Evolutionary conservation across 1,140 invertebrate genomes (phyloP).

Genomic region (Drosophila insularis): DNA sequence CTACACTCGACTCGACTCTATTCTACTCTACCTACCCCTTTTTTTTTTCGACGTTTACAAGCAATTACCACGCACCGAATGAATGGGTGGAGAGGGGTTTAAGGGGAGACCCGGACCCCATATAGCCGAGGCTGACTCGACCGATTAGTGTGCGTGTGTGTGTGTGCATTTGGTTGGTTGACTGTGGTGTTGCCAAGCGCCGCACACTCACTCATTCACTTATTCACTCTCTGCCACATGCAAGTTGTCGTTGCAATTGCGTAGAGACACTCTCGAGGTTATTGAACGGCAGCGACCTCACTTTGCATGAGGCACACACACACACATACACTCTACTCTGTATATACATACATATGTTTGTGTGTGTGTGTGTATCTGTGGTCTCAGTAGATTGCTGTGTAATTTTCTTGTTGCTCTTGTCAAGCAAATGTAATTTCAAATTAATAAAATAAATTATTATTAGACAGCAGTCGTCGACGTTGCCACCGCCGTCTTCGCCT

Average conservation of each 20-base stretch:
- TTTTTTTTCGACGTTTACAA: constrained; percentile 11
- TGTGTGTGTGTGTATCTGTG: constrained; percentile 8
- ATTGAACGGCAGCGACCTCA: constrained; percentile 82
- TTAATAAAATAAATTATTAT: constrained; percentile 81
- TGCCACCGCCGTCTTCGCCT: constrained; percentile 10
- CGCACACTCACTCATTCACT: constrained; percentile 8
- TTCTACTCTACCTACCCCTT: background rate
- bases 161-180: constrained; percentile 8
- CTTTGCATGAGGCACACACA: constrained; percentile 67
- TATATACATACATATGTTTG: no score
- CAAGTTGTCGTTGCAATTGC: constrained; percentile 65
- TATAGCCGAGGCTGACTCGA: constrained; percentile 53
- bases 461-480: constrained; percentile 45
- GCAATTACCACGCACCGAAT: constrained; percentile 51
- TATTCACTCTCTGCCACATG: constrained; percentile 12
- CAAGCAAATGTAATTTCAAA: constrained; percentile 69
- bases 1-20: background rate
- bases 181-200: constrained; percentile 20
- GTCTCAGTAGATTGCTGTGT: constrained; percentile 55
- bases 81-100: background rate
- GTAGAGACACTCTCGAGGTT: constrained; percentile 76
- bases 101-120: constrained; percentile 1
- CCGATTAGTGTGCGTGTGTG: constrained; percentile 51
- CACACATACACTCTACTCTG: background rate
- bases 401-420: constrained; percentile 75